Percentiles rank a stretch among this genome's conserved stretches.
Conservation (phyloP, 2,888 invertebrate species). For the Rhamphomyia laevipes region DNA sequence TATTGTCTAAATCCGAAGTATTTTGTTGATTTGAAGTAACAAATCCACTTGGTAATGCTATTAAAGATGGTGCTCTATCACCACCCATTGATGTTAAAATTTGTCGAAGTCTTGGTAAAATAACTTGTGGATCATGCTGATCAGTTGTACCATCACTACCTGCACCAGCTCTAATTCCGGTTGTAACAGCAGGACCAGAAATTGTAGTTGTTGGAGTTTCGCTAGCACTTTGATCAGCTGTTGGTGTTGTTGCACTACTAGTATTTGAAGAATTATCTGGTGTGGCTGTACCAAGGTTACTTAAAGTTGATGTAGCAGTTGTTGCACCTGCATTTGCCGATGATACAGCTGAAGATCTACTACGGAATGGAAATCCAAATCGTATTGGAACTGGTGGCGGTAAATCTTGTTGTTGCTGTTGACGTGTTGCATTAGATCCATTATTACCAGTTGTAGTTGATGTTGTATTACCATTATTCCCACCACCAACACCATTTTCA, state of each 20-base stretch:
- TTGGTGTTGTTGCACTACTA: conserved; percentile 14
- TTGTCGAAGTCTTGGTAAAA: not conserved
- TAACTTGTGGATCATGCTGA: not conserved
- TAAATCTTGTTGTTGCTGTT: conserved; percentile 13
- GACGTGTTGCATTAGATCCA: conserved; percentile 9
- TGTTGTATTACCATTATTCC: conserved; percentile 1
- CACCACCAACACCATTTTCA: not conserved
- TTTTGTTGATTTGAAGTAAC: conserved; percentile 6
- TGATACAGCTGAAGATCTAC: conserved; percentile 13
- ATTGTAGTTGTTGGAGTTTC: too few relatives aligned
- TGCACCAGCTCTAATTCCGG: not conserved
- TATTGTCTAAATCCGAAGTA: conserved; percentile 6
- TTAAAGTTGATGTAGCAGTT: conserved; percentile 13
- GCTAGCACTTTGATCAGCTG: not conserved
- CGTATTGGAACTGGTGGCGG: conserved; percentile 17
- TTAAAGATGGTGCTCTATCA: conserved; percentile 5
- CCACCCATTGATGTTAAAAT: not conserved
- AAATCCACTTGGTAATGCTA: conserved; percentile 9
- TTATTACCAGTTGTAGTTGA: conserved; percentile 14
- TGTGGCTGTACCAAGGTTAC: conserved; percentile 3
- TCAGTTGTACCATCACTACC: not conserved
- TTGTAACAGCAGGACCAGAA: too few relatives aligned
- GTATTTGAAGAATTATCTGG: conserved; percentile 23
- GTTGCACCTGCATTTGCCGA: conserved; percentile 14
- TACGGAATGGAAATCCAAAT: not conserved